phyloP scores from a whole-genome alignment of 2,797 vertebrate genomes.

The Hoplostethus mediterraneus region DNA sequence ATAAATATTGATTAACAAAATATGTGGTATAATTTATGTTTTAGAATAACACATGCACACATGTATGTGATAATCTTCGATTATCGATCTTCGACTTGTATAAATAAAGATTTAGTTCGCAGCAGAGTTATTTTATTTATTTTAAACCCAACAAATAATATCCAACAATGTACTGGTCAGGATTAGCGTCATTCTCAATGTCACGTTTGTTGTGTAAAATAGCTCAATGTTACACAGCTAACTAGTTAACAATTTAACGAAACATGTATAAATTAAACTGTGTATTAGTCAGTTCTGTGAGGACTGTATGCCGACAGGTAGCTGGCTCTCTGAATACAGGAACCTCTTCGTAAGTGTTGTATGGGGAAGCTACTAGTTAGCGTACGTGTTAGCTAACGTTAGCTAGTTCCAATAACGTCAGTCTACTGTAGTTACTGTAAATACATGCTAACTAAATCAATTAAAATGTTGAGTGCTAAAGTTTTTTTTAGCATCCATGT shows the following conservation, averaged over 20 bases:
- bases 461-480: no score
- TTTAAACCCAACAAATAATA: not conserved
- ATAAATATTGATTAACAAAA: not conserved
- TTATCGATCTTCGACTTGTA: accelerated
- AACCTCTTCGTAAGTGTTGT: conserved; percentile 69
- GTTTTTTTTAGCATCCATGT: not conserved
- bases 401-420: conserved; percentile 14
- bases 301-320: conserved; percentile 59
- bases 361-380: not conserved
- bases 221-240: not conserved
- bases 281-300: conserved; percentile 48
- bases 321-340: conserved; percentile 32
- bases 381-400: conserved; percentile 26
- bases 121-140: accelerated
- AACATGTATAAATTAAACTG: conserved; percentile 71
- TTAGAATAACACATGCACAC: not conserved
- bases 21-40: not conserved
- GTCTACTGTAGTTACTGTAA: not conserved
- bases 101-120: not conserved
- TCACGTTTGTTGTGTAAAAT: conserved; percentile 64
- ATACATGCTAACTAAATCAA: no score
- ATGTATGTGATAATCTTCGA: no score
- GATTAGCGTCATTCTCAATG: conserved; percentile 65
- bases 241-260: not conserved
- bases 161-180: conserved; percentile 17